Evolutionary conservation across 2,888 invertebrate species (phyloP).

Genomic region (Agonopterix subpropinquella): DNA sequence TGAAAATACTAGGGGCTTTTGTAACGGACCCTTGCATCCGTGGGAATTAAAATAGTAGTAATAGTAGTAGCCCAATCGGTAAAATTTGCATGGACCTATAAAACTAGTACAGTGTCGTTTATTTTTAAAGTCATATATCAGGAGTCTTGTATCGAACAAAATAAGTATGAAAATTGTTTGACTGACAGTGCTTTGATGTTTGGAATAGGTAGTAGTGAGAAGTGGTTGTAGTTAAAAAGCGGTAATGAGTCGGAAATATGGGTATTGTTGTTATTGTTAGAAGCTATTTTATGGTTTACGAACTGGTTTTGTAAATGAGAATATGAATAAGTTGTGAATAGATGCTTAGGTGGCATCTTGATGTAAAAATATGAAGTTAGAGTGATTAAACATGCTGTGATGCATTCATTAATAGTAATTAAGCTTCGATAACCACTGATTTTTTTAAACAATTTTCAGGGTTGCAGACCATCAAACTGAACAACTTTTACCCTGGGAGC

Average conservation of each 20-base stretch:
- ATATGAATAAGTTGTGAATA: conserved; percentile 1
- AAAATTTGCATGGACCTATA: conserved; percentile 9
- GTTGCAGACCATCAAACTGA: no score
- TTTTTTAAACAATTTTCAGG: no score
- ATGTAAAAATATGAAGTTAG: background rate
- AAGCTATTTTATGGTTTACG: conserved; percentile 26
- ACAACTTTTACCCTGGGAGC: no score
- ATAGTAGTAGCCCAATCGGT: background rate
- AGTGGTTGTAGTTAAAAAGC: conserved; percentile 26
- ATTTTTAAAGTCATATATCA: no score
- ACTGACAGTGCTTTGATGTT: no score
- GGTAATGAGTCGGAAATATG: conserved; percentile 52
- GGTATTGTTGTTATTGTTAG: conserved; percentile 37
- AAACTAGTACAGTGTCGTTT: background rate
- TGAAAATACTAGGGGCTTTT: conserved; percentile 21
- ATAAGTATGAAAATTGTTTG: no score
- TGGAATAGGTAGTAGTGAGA: conserved; percentile 18
- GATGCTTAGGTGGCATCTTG: background rate
- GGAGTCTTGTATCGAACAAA: no score
- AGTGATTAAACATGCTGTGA: no score
- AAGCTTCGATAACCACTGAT: no score
- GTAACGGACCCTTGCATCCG: conserved; percentile 17
- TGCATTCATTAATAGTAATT: no score
- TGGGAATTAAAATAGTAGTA: conserved; percentile 28
- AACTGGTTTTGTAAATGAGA: conserved; percentile 27